Evolutionary conservation across 2,113 vertebrate genomes (phyloP), one percentile per base, ranked within the genome.

Genomic region (Nanger granti): DNA sequence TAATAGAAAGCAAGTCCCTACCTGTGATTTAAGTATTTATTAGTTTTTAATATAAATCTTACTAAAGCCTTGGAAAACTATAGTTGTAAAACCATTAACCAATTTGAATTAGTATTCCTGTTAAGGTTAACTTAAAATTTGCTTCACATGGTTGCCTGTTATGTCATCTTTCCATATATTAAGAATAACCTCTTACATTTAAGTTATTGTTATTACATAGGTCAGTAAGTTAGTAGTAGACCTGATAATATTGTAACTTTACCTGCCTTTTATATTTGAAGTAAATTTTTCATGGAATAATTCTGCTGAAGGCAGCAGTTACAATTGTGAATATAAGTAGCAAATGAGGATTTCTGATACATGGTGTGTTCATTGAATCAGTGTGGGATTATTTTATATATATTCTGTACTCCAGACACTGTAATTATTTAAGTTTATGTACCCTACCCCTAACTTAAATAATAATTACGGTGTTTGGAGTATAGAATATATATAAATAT

Each of bases 211-310:
- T 91, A 47, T 44, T 89, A 80, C 18, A 60, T 5, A 87, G n/a
- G 26, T 84, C 79, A 89, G 57, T 84, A 87, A 89, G 17, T 94
- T 96, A 79, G 20, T 73, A 85, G 29, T 62, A 93, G 59, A 28
- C n/a, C 66, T 93, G 28, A 89, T 44, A 90, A 12, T 87, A 60
- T 94, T 91, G 15, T 84, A 90, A 90, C 28, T 95, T 54, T 47
- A 24, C 17, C 3, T 90, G n/a, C 18, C 44, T 95, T 92, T 98
- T 87, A 57, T 47, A 87, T 92, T 85, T 85, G 47, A 22, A 96
- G 52, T 95, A 94, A 80, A 69, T 90, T 95, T 97, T 97, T 93
- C n/a, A 62, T 94, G 80, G 34, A 86, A 62, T 73, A 41, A 41
- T 87, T 92, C 22, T 95, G 47, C 29, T 95, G 41, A 95, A 34